Conservation (phyloP, 2,797 vertebrate species). For the Peromyscus attwateri region DNA sequence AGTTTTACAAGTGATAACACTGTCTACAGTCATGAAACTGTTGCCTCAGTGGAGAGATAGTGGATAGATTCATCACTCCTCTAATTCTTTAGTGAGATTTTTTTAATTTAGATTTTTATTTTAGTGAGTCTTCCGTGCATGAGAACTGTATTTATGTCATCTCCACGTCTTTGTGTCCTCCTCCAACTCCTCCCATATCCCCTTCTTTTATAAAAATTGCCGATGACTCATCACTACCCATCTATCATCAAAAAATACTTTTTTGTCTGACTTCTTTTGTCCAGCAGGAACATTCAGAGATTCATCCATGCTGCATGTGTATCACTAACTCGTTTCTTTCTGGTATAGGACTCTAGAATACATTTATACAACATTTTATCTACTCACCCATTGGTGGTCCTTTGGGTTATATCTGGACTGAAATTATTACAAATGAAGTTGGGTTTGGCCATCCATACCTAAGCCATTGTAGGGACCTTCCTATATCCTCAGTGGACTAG, state of each 20-base stretch:
- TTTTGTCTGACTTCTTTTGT: slow-evolving; percentile 22
- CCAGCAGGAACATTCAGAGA: background rate
- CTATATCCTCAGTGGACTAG: background rate
- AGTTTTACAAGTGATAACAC: background rate
- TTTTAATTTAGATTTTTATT: background rate
- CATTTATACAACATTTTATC: background rate
- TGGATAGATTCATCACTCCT: background rate
- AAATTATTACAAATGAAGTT: slow-evolving; percentile 44
- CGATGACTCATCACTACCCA: background rate
- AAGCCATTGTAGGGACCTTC: background rate
- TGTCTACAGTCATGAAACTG: background rate
- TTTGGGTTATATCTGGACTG: background rate
- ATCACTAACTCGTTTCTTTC: slow-evolving; percentile 24
- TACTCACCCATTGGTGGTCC: background rate
- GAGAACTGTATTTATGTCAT: background rate
- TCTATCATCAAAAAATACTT: background rate
- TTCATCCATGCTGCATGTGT: background rate
- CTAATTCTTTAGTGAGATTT: background rate
- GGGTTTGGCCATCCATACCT: background rate
- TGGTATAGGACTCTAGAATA: background rate
- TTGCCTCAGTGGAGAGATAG: background rate
- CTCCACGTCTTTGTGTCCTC: background rate
- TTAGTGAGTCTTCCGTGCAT: background rate
- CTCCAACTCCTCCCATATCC: background rate
- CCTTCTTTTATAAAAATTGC: background rate